A percentile compares a stretch with the other conserved stretches of the same genome.
phyloP scores from a whole-genome alignment of 2,113 vertebrate species.

The Xerus inauris region DNA sequence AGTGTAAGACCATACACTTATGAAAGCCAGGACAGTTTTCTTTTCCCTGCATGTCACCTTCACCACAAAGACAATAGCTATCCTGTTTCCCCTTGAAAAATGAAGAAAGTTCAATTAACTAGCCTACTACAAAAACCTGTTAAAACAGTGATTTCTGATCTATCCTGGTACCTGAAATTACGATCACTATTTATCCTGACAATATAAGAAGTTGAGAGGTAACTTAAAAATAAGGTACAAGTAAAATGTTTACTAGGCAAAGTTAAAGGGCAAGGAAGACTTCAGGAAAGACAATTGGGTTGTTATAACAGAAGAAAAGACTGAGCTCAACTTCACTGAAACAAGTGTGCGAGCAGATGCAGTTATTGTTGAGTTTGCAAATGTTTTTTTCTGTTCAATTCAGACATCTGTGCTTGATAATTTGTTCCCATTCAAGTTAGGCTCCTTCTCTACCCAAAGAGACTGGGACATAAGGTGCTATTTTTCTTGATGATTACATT shows the following conservation, averaged over 20 bases:
- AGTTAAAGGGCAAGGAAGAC: not conserved
- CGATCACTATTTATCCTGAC: not conserved
- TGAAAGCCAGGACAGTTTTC: not conserved
- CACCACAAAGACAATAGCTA: not conserved
- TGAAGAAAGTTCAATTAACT: not conserved
- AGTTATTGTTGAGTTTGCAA: constrained; percentile 16
- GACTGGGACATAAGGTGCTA: not conserved
- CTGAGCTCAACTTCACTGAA: not conserved
- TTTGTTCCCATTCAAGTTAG: not conserved
- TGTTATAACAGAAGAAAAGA: not conserved
- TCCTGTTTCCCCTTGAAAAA: not conserved
- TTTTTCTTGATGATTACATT: not conserved
- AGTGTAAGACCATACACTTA: not conserved
- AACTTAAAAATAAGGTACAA: not conserved
- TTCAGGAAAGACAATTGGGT: not conserved
- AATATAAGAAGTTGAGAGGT: not conserved
- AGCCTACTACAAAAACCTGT: not conserved
- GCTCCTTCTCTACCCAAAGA: not conserved
- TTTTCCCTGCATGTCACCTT: not conserved
- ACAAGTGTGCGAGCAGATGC: not conserved
- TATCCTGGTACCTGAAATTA: not conserved
- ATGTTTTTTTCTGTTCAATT: constrained; percentile 37
- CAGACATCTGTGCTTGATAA: not conserved
- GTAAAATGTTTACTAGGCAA: not conserved
- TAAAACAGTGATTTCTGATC: not conserved